phyloP scores from a whole-genome alignment of 2,888 invertebrate species.

The Euplexia lucipara region DNA sequence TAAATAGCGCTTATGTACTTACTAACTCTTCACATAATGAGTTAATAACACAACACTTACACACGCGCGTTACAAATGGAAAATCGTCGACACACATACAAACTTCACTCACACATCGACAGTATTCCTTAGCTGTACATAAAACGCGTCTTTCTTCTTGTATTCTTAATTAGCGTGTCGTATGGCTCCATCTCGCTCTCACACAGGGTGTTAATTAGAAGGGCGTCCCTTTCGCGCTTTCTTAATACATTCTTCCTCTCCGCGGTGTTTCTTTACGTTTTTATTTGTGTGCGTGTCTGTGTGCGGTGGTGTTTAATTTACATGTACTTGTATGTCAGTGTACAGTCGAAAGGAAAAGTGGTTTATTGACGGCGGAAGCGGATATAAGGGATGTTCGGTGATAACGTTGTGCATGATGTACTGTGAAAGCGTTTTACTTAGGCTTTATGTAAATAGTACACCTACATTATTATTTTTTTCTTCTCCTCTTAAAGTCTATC shows the following conservation, averaged over 20 bases:
- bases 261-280: constrained; percentile 90
- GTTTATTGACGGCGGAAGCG: constrained; percentile 36
- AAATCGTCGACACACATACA: constrained; percentile 78
- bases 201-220: constrained; percentile 86
- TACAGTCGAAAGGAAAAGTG: constrained; percentile 76
- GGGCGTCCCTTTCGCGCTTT: constrained; percentile 89
- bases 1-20: constrained; percentile 88
- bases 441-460: background rate
- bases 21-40: constrained; percentile 90
- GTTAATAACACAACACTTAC: constrained; percentile 89
- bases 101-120: constrained; percentile 75
- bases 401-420: constrained; percentile 13
- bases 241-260: constrained; percentile 91
- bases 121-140: constrained; percentile 86
- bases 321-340: constrained; percentile 90
- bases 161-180: constrained; percentile 93
- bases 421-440: background rate
- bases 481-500: no score
- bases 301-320: constrained; percentile 91
- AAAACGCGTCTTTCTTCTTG: constrained; percentile 92
- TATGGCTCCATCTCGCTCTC: constrained; percentile 82
- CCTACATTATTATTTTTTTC: no score
- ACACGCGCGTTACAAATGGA: constrained; percentile 81
- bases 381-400: constrained; percentile 45
- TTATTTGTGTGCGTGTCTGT: constrained; percentile 91